phyloP scores from a whole-genome alignment of 1,140 invertebrate species.

The Formica selysi region DNA sequence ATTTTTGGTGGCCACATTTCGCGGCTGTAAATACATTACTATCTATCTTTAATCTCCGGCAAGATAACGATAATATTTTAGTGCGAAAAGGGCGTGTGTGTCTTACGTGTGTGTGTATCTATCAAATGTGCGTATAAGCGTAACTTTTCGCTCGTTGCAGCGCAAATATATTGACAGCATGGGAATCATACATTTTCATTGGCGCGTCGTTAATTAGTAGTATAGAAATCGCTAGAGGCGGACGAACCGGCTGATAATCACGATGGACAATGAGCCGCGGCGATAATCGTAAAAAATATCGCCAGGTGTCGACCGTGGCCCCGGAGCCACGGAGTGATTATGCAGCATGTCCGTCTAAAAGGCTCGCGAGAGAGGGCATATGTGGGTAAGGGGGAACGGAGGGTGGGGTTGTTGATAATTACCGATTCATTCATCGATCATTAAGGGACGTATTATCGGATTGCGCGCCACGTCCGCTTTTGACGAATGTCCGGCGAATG shows the following conservation, averaged over 20 bases:
- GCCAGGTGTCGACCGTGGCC: constrained; percentile 32
- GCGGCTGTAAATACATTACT: background rate
- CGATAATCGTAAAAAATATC: constrained; percentile 63
- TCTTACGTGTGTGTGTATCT: too few relatives aligned
- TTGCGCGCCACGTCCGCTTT: constrained; percentile 59
- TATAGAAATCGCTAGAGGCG: constrained; percentile 52
- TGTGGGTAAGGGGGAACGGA: constrained; percentile 13
- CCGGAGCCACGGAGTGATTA: constrained; percentile 24
- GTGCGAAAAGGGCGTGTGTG: too few relatives aligned
- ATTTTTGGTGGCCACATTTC: background rate
- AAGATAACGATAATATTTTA: background rate
- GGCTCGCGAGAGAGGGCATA: constrained; percentile 24
- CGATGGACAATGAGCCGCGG: constrained; percentile 54
- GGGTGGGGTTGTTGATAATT: constrained; percentile 66
- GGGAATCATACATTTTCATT: constrained; percentile 36
- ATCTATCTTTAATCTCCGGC: too few relatives aligned
- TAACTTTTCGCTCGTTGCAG: background rate
- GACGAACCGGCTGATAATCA: constrained; percentile 51
- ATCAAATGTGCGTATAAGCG: too few relatives aligned
- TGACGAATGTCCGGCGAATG: constrained; percentile 67
- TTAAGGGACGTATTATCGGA: constrained; percentile 75
- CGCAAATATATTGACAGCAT: constrained; percentile 35
- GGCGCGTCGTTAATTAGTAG: constrained; percentile 53
- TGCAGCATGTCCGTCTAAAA: constrained; percentile 47
- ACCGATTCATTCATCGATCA: constrained; percentile 79